phyloP scores from a whole-genome alignment of 1,140 invertebrate genomes.

The Panagrolaimus sp. region DNA sequence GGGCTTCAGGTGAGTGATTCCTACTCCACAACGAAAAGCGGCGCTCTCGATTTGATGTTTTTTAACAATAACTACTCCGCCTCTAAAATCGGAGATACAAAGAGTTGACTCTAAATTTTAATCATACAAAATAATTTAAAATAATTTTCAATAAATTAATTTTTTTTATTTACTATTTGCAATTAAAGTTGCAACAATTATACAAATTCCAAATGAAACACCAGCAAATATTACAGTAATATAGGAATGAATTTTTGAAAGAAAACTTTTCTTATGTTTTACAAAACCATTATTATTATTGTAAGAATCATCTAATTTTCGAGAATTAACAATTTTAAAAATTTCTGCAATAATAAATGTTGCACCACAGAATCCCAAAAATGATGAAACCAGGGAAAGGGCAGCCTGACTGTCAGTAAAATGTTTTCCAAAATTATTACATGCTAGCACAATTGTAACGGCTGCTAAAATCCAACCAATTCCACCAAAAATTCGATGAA shows the following conservation, averaged over 20 bases:
- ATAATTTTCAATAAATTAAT: too few species aligned
- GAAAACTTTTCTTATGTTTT: background rate
- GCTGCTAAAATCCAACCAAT: background rate
- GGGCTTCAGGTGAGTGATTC: too few species aligned
- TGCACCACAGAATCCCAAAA: background rate
- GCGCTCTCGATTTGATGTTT: too few species aligned
- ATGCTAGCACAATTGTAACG: background rate
- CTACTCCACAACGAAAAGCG: too few species aligned
- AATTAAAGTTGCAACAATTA: too few species aligned
- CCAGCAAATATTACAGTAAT: background rate
- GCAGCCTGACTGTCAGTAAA: background rate
- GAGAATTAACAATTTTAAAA: background rate
- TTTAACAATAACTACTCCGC: too few species aligned
- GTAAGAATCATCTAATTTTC: too few species aligned
- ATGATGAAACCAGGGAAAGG: background rate
- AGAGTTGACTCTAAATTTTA: too few species aligned
- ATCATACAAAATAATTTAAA: too few species aligned
- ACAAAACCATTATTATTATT: too few species aligned
- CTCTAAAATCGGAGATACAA: too few species aligned
- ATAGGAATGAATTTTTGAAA: background rate
- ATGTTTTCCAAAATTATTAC: slow-evolving; percentile 11
- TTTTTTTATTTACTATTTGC: too few species aligned
- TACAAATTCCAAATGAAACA: background rate
- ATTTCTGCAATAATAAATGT: background rate
- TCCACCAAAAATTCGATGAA: slow-evolving; percentile 2